Conservation (phyloP, 2,797 vertebrate genomes). For the Diplodus puntazzo region DNA sequence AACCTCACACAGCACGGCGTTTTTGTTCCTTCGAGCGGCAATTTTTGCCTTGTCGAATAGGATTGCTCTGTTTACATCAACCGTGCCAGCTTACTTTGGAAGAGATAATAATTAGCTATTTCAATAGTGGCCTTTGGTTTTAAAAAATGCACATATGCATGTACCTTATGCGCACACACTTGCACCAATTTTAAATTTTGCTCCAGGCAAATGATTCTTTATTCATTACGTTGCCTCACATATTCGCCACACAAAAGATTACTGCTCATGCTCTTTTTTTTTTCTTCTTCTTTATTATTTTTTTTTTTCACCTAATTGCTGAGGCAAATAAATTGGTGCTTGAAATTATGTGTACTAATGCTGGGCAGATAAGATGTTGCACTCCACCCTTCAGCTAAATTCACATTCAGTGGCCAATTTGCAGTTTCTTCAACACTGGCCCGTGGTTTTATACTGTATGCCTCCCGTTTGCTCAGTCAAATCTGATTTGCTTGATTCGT, state of each 20-base stretch:
- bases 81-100: conserved; percentile 38
- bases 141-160: conserved; percentile 42
- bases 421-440: conserved; percentile 51
- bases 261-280: conserved; percentile 52
- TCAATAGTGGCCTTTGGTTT: conserved; percentile 32
- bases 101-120: conserved; percentile 45
- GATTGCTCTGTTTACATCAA: conserved; percentile 71
- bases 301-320: conserved; percentile 50
- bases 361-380: conserved; percentile 66
- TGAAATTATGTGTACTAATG: conserved; percentile 72
- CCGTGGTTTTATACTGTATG: conserved; percentile 44
- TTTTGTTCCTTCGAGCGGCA: conserved; percentile 45
- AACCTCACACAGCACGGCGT: conserved; percentile 14
- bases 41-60: conserved; percentile 61
- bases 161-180: conserved; percentile 11
- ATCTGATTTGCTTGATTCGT: conserved; percentile 45
- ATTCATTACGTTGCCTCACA: conserved; percentile 83
- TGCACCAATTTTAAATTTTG: conserved; percentile 56
- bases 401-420: conserved; percentile 59
- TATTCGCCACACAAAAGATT: conserved; percentile 78
- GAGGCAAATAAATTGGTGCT: conserved; percentile 71
- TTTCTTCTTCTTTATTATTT: conserved; percentile 57
- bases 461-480: conserved; percentile 51
- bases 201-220: conserved; percentile 74
- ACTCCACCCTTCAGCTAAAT: conserved; percentile 63